phyloP scores from a whole-genome alignment of 2,113 vertebrate genomes.

The Notechis scutatus region DNA sequence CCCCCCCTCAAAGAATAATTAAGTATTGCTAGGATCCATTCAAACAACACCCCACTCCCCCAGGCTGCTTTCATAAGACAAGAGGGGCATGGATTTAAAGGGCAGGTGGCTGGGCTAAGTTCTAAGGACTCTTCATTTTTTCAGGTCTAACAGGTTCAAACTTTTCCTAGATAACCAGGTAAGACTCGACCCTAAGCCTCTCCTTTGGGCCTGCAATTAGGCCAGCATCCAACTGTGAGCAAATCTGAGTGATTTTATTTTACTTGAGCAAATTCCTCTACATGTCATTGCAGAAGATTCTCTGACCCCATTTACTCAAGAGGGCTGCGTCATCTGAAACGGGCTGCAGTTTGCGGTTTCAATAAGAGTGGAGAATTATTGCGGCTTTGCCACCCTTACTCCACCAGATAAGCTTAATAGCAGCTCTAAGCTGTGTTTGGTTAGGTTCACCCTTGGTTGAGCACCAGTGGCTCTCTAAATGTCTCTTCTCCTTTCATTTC shows the following conservation, averaged over 20 bases:
- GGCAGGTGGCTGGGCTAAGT: neutral
- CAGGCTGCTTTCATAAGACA: neutral
- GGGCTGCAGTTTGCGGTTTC: neutral
- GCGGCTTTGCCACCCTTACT: neutral
- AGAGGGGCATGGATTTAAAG: too few species aligned
- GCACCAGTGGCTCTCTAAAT: neutral
- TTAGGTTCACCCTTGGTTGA: neutral
- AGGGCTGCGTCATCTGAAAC: neutral
- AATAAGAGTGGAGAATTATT: neutral
- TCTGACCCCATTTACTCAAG: neutral
- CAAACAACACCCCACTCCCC: neutral
- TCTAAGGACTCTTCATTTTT: neutral
- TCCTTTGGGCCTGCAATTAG: neutral
- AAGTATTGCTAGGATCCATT: neutral
- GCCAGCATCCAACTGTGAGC: neutral
- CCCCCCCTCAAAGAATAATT: neutral
- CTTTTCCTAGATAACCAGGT: neutral
- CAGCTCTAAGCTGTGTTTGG: neutral
- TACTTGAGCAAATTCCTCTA: neutral
- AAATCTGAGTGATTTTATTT: neutral
- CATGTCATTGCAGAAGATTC: neutral
- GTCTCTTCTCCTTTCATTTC: neutral
- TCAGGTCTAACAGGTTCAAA: neutral
- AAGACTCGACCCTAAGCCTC: neutral
- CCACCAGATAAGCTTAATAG: neutral